Base-by-base conservation (phyloP, 2,113 vertebrate species). In the Thamnaconus septentrionalis region DNA sequence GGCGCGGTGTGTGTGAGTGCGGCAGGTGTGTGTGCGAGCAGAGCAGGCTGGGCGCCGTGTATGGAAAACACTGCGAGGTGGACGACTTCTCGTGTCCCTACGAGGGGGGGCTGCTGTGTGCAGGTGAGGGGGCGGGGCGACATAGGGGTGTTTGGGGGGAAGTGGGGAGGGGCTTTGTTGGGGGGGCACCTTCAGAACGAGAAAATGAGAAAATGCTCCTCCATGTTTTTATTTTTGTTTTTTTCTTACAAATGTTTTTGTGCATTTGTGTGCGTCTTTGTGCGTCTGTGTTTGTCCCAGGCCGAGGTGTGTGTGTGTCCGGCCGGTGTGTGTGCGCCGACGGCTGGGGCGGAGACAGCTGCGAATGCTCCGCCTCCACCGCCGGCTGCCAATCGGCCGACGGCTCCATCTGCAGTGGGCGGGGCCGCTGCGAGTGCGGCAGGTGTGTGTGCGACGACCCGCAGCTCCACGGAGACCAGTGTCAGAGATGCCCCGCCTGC, bases 21-120 rank as follows among this genome's bases (percentile, higher is more conserved):
- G 97, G 96, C 8, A 92, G 81, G 81, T 99, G 97, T 88, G 85
- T 93, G 84, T 99, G 97, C 81, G 91, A 94, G 63, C 90, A 80
- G 79, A 94, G 81, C 80, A 93, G 92, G 55, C 90, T 97, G 4
- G 96, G 96, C 66, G 90, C 81, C 59, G 84, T 98, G 1, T 95
- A 94, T 31, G 97, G 97, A 71, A 93, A 92, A 86, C 93, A 96
- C 89, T 99, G 97, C 66, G 93, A 98, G 89, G 93, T 91, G 65
- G 97, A 99, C 54, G 93, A 97, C 76, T 99, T 97, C 88, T 98
- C 97, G 64, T 99, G 97, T 75, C 92, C 94, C 0, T 96, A 98
- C 71, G 65, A 93, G 45, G 81, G 88, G 41, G 96, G 95, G 31
- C 82, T 79, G 18, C 59, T 94, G 48, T 99, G 97, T 87, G 95